These are phyloP conservation scores for Ifrita kowaldi DNA, from an alignment of 2,113 vertebrate genomes.

Conservation along the genomic window DNA sequence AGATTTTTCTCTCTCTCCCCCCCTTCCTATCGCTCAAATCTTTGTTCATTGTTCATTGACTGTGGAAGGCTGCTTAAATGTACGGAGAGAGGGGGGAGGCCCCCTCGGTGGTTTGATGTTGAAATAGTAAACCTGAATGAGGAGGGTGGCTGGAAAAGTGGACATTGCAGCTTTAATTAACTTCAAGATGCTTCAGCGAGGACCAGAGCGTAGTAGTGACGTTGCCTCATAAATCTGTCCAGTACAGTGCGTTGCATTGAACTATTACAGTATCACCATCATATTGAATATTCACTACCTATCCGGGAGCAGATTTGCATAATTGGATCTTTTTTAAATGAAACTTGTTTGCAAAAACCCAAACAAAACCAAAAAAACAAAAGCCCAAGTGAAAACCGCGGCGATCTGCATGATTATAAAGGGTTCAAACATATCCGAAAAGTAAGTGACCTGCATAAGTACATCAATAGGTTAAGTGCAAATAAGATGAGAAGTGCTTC, in stretches of 20 bases:
- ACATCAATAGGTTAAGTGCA: constrained; percentile 83
- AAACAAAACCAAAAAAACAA: constrained; percentile 50
- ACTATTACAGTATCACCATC: constrained; percentile 87
- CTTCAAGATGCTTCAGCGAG: constrained; percentile 88
- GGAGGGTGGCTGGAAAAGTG: constrained; percentile 76
- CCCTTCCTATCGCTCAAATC: constrained; percentile 65
- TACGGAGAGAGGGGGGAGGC: constrained; percentile 53
- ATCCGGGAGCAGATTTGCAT: constrained; percentile 90
- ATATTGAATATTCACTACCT: constrained; percentile 86
- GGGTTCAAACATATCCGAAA: constrained; percentile 72
- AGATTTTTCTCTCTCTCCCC: constrained; percentile 6
- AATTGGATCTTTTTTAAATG: constrained; percentile 90
- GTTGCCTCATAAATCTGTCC: constrained; percentile 90
- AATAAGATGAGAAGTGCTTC: constrained; percentile 84
- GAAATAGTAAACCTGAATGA: constrained; percentile 70
- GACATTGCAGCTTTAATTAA: constrained; percentile 94
- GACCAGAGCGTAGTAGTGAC: constrained; percentile 87
- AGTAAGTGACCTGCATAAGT: constrained; percentile 78
- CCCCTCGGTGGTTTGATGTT: constrained; percentile 58
- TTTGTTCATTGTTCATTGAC: constrained; percentile 80
- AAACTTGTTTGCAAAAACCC: constrained; percentile 83
- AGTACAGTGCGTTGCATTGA: constrained; percentile 83
- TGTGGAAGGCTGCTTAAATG: constrained; percentile 70
- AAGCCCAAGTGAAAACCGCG: constrained; percentile 71
- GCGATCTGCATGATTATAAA: constrained; percentile 75